Conservation (phyloP, 2,888 invertebrate species). For the Cylloceria caligata region DNA sequence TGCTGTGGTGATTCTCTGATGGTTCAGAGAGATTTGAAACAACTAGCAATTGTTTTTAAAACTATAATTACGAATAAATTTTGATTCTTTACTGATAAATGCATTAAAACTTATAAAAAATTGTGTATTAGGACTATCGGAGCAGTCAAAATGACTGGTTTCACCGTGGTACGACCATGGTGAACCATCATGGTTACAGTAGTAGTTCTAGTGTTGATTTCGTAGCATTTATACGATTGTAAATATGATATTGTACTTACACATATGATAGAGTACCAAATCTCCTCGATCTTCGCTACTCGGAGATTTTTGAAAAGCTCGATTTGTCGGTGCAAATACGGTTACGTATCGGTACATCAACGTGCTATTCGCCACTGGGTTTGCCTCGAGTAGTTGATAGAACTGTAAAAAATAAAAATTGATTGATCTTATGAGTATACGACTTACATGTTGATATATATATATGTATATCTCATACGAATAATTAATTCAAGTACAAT, state of each 20-base stretch:
- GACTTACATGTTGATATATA: neutral
- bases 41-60: too few relatives aligned
- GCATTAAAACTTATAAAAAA: neutral
- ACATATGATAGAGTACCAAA: slow-evolving; percentile 92
- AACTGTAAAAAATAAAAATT: slow-evolving; percentile 89
- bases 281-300: slow-evolving; percentile 85
- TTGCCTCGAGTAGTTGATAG: slow-evolving; percentile 90
- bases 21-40: too few relatives aligned
- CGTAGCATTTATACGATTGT: neutral
- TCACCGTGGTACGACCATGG: too few relatives aligned
- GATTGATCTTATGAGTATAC: slow-evolving; percentile 7
- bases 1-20: too few relatives aligned
- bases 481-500: too few relatives aligned
- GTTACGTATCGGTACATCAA: slow-evolving; percentile 91
- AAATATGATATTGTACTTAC: slow-evolving; percentile 87
- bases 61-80: neutral
- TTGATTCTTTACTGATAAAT: neutral
- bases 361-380: slow-evolving; percentile 90
- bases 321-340: slow-evolving; percentile 95
- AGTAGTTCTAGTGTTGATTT: too few relatives aligned
- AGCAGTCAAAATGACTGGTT: too few relatives aligned
- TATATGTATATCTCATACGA: neutral
- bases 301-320: slow-evolving; percentile 92
- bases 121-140: too few relatives aligned
- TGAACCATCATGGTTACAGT: too few relatives aligned